phyloP scores from a whole-genome alignment of 2,113 vertebrate species.

The Cygnus buccinator region DNA sequence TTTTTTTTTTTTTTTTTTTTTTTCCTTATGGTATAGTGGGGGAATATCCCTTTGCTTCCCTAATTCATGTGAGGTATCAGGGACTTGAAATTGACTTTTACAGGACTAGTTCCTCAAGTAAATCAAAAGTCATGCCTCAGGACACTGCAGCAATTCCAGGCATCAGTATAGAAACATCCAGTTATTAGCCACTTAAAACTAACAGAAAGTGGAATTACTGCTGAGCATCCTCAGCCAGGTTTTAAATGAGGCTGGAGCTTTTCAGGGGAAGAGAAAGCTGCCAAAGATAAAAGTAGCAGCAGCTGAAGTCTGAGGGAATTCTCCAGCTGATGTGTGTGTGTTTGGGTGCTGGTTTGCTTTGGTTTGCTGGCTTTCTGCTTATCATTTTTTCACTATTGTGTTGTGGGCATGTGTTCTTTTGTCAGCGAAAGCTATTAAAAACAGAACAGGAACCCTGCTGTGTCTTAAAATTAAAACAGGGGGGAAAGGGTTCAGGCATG shows the following conservation, averaged over 20 bases:
- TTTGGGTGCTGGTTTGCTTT: conserved; percentile 25
- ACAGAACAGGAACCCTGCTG: conserved; percentile 37
- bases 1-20: not conserved
- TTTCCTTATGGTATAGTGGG: not conserved
- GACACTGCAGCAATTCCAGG: not conserved
- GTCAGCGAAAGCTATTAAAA: conserved; percentile 50
- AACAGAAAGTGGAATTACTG: not conserved
- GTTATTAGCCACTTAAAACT: not conserved
- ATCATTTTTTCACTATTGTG: not conserved
- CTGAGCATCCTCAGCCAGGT: not conserved
- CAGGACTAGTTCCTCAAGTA: not conserved
- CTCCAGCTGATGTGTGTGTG: not conserved
- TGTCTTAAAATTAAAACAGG: conserved; percentile 62
- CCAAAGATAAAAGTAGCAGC: not conserved
- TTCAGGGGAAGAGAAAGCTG: not conserved
- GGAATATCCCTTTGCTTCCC: not conserved
- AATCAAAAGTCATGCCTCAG: not conserved
- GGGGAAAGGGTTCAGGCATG: not conserved
- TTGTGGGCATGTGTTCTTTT: not conserved
- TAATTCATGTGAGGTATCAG: not conserved
- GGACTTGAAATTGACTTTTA: not conserved
- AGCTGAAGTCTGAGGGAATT: not conserved
- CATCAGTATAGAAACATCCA: not conserved
- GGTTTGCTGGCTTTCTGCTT: conserved; percentile 24
- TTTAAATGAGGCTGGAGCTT: conserved; percentile 12